Evolutionary conservation across 2,797 vertebrate genomes (phyloP), one percentile per base, ranked within the genome.

Genomic region (Rachycentron canadum): DNA sequence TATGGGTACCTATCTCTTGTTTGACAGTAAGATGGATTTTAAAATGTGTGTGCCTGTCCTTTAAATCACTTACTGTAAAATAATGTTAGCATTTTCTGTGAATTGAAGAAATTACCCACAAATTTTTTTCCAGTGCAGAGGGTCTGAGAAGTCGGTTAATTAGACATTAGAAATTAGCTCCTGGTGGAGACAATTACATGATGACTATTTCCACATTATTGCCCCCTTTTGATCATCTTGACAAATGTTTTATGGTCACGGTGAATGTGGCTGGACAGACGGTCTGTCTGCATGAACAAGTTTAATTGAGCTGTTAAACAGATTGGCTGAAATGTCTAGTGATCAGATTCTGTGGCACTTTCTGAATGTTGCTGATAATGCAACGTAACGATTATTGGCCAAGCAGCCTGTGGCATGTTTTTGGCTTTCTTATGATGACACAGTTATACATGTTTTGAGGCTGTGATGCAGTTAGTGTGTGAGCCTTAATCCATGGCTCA

Each of bases 231-330:
- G 77, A 79, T 73, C 63, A 84, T 83, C 61, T 67, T 65, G 74
- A 9, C 73, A 34, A 45, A 61, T 85, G 74, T 67, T 81, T 74
- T 78, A 82, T 76, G 49, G 71, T 77, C 58, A 43, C 47, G 62
- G 28, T 73, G 68, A 86, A 61, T 62, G 34, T 59, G 26, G 55
- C 74, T 43, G 62, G 61, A 76, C 86, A 92, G 85, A 88, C 72
- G 58, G 76, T 70, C 40, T 65, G 60, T 41, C 76, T 76, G 83
- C 84, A 73, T 79, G 76, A 84, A 60, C 75, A 75, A 21, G 32
- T 87, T 86, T 84, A 75, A 76, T 82, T 38, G 38, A 55, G 71
- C 67, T 45, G 72, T 63, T 65, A 62, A 77, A 82, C 36, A 14
- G 70, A 79, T 34, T 58, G 69, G 52, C 47, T 65, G 40, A 78